These are phyloP conservation scores for Noctuana brunneofusca DNA, from an alignment of 2,888 invertebrate genomes.

Conservation along the genomic window DNA sequence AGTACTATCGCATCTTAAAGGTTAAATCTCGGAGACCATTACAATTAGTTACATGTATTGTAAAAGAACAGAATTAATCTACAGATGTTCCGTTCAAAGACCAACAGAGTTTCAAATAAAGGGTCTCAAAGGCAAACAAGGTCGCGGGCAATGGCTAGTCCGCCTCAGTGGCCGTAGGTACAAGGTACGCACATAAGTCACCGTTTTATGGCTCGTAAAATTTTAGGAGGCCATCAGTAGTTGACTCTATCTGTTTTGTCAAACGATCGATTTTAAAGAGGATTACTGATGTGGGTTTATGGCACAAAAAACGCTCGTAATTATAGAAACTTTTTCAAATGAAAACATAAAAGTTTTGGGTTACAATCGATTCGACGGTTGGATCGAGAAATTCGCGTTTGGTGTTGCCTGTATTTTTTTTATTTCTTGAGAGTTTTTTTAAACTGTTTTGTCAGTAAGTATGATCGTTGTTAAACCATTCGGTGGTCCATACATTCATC, in stretches of 20 bases:
- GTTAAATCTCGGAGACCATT: too few species aligned
- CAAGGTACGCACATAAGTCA: conserved; percentile 69
- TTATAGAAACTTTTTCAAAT: conserved; percentile 44
- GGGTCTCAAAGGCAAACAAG: neutral
- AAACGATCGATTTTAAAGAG: conserved; percentile 57
- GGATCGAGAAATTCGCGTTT: conserved; percentile 10
- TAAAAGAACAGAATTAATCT: too few species aligned
- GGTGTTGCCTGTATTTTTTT: neutral
- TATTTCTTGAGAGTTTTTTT: neutral
- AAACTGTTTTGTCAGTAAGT: neutral
- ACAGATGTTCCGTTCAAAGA: too few species aligned
- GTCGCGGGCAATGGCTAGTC: conserved; percentile 49
- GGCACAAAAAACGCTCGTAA: conserved; percentile 48
- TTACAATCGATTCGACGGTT: neutral
- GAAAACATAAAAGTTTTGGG: conserved; percentile 44
- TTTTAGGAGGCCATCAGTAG: conserved; percentile 69
- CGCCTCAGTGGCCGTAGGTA: conserved; percentile 38
- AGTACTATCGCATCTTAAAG: too few species aligned
- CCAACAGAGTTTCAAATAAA: neutral
- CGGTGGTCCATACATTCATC: too few species aligned
- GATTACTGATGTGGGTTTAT: conserved; percentile 52
- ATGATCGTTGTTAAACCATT: too few species aligned
- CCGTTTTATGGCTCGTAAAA: conserved; percentile 77
- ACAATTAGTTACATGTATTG: too few species aligned
- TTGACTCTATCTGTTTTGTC: conserved; percentile 58